Evolutionary conservation across 2,888 invertebrate genomes (phyloP).

Genomic region (Trachelus troglodyta): DNA sequence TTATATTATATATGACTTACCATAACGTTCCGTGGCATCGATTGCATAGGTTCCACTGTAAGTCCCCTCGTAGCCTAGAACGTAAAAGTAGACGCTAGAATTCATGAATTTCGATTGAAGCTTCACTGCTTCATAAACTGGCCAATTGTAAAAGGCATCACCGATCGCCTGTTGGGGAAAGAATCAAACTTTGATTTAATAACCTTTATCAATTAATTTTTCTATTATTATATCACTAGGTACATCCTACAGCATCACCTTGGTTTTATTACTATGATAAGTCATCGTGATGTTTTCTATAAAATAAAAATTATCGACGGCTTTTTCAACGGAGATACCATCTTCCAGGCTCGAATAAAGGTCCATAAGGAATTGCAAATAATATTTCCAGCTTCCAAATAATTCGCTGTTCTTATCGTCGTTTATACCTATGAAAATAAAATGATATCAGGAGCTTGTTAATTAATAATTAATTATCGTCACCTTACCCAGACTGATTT

Average conservation of each 20-base stretch:
- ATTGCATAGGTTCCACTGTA: slow-evolving; percentile 34
- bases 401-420: neutral
- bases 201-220: neutral
- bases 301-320: slow-evolving; percentile 31
- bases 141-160: slow-evolving; percentile 39
- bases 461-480: neutral
- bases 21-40: slow-evolving; percentile 29
- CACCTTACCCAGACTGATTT: slow-evolving; percentile 38
- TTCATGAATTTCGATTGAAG: slow-evolving; percentile 38
- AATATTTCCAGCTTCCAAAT: neutral
- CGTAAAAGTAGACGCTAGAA: slow-evolving; percentile 47
- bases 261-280: slow-evolving; percentile 26
- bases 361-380: neutral
- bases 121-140: slow-evolving; percentile 31
- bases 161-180: slow-evolving; percentile 28
- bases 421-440: neutral
- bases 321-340: neutral
- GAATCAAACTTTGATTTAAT: neutral
- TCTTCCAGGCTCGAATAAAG: neutral
- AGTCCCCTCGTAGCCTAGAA: slow-evolving; percentile 50
- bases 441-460: neutral
- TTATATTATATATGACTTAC: slow-evolving; percentile 29
- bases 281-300: slow-evolving; percentile 24
- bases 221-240: neutral
- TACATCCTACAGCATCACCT: slow-evolving; percentile 24